A percentile compares a stretch with the other conserved stretches of the same genome.
phyloP scores from a whole-genome alignment of 2,113 vertebrate species.

The Cyanoderma ruficeps region DNA sequence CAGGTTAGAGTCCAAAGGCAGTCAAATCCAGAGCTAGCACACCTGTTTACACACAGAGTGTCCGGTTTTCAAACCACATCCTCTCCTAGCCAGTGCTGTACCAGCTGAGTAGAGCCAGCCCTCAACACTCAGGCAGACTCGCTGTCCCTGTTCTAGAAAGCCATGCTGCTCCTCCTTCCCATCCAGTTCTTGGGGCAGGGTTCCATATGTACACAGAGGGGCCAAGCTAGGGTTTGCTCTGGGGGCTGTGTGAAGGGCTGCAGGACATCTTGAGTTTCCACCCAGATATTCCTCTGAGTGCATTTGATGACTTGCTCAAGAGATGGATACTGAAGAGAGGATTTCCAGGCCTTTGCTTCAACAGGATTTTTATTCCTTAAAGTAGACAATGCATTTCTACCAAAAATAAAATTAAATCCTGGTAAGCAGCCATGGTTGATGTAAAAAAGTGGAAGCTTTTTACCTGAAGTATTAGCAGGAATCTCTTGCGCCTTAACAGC shows the following conservation, averaged over 20 bases:
- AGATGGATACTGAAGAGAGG: not conserved
- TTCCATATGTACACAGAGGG: rapidly evolving
- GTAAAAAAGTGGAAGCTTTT: not conserved
- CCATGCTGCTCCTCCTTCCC: not conserved
- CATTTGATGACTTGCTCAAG: not conserved
- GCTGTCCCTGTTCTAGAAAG: not conserved
- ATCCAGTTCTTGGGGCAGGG: not conserved
- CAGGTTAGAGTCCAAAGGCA: not conserved
- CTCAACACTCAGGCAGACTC: not conserved
- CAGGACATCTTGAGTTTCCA: rapidly evolving
- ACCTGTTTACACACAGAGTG: rapidly evolving
- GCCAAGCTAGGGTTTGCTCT: rapidly evolving
- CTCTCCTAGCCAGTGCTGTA: not conserved
- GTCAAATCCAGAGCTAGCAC: not conserved
- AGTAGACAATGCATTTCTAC: not conserved
- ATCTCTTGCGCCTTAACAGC: not conserved
- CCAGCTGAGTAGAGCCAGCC: not conserved
- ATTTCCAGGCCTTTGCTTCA: not conserved
- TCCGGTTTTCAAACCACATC: not conserved
- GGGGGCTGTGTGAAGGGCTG: not conserved
- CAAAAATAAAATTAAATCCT: not conserved
- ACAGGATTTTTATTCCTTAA: not conserved
- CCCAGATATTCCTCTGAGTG: rapidly evolving
- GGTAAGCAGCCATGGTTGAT: not conserved
- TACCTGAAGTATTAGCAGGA: not conserved